These are phyloP conservation scores for Polylopha cassiicola DNA, from an alignment of 2,888 invertebrate species.

Conservation along the genomic window DNA sequence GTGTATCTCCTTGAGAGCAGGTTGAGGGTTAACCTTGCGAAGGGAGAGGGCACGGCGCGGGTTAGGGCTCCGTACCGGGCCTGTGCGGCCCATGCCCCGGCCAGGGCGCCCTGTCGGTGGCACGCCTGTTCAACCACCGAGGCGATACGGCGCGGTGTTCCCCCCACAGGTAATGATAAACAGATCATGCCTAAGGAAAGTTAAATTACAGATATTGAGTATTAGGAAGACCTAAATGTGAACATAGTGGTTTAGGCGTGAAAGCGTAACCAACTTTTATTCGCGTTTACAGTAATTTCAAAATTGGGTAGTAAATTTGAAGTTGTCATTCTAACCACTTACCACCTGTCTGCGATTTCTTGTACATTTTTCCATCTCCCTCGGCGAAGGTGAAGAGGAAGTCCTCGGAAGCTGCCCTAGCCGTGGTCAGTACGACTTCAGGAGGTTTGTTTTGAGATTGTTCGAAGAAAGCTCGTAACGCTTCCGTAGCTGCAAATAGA, in stretches of 20 bases:
- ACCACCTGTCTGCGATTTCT: slow-evolving; percentile 76
- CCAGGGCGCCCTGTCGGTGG: slow-evolving; percentile 68
- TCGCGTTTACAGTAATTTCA: no score
- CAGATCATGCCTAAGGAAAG: slow-evolving; percentile 80
- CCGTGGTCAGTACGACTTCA: slow-evolving; percentile 78
- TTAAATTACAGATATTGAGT: no score
- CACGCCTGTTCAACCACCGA: slow-evolving; percentile 52
- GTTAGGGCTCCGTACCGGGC: slow-evolving; percentile 77
- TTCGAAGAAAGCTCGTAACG: slow-evolving; percentile 80
- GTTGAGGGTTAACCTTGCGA: slow-evolving; percentile 74
- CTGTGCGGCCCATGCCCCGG: slow-evolving; percentile 71
- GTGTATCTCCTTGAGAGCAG: slow-evolving; percentile 82
- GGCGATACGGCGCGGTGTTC: slow-evolving; percentile 56
- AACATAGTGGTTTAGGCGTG: no score
- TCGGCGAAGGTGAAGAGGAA: slow-evolving; percentile 72
- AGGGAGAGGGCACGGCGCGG: slow-evolving; percentile 78
- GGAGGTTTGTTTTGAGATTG: slow-evolving; percentile 73
- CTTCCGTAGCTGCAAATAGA: slow-evolving; percentile 79
- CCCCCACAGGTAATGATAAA: slow-evolving; percentile 78
- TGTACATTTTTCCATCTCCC: slow-evolving; percentile 63
- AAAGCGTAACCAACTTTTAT: no score
- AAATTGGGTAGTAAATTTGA: no score
- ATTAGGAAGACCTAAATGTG: no score
- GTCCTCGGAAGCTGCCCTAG: slow-evolving; percentile 78
- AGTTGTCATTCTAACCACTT: slow-evolving; percentile 20